Conservation (phyloP, 2,888 invertebrate genomes). For the Epinotia demarniana region DNA sequence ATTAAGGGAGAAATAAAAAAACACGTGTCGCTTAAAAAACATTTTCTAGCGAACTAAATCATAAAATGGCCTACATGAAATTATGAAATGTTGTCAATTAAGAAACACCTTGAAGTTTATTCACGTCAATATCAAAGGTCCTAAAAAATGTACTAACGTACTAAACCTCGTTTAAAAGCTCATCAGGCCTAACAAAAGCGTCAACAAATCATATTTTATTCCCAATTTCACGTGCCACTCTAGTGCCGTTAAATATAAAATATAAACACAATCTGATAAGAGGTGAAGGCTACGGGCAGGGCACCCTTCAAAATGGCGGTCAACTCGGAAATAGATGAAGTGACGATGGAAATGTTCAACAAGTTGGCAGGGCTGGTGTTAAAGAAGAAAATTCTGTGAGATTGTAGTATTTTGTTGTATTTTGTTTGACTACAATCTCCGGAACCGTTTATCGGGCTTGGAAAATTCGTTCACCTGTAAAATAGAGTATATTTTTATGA, state of each 20-base stretch:
- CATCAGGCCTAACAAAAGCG: neutral
- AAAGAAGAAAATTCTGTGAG: too few species aligned
- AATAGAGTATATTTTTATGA: too few species aligned
- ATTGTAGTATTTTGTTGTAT: too few species aligned
- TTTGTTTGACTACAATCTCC: too few species aligned
- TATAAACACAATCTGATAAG: neutral
- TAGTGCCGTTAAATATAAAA: neutral
- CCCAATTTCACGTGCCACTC: neutral
- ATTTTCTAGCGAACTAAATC: too few species aligned
- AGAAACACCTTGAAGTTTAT: neutral
- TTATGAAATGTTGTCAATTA: too few species aligned
- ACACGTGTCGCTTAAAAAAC: too few species aligned
- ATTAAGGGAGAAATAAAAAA: too few species aligned
- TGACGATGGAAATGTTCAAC: neutral
- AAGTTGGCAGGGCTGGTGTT: neutral
- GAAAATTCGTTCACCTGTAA: too few species aligned
- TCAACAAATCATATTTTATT: conserved; percentile 6
- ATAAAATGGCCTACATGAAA: too few species aligned
- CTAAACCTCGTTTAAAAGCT: neutral
- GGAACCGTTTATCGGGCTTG: too few species aligned
- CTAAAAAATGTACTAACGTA: neutral
- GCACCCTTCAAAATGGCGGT: neutral
- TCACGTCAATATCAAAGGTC: neutral
- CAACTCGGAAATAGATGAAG: neutral
- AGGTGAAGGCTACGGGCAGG: conserved; percentile 3